Evolutionary conservation across 2,797 vertebrate species (phyloP).

Genomic region (Glossophaga mutica): DNA sequence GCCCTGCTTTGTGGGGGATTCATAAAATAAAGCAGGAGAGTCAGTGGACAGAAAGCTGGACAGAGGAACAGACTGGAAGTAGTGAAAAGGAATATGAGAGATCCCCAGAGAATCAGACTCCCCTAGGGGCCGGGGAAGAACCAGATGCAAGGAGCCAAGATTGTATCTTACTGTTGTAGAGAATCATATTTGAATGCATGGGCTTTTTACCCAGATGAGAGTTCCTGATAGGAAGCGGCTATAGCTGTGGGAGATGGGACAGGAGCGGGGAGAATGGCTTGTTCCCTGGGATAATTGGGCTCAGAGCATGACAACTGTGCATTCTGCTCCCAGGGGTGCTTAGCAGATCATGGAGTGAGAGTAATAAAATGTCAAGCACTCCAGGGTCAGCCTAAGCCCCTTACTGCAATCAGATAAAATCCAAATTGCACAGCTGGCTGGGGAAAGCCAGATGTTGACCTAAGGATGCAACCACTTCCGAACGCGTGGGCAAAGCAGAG

Average conservation of each 20-base stretch:
- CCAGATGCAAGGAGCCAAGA: not conserved
- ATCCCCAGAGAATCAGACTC: not conserved
- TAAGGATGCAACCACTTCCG: not conserved
- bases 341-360: slow-evolving; percentile 41
- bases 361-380: slow-evolving; percentile 55
- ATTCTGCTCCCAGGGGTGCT: slow-evolving; percentile 29
- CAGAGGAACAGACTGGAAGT: not conserved
- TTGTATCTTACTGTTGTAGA: not conserved
- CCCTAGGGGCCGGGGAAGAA: not conserved
- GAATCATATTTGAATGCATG: not conserved
- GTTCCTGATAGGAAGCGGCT: not conserved
- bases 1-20: not conserved
- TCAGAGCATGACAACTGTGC: not conserved
- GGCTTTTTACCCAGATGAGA: not conserved
- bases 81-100: not conserved
- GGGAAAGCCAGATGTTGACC: slow-evolving; percentile 53
- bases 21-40: not conserved
- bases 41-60: not conserved
- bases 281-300: not conserved
- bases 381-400: slow-evolving; percentile 44
- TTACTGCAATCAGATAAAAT: slow-evolving; percentile 62
- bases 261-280: not conserved
- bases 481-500: not conserved
- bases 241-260: not conserved
- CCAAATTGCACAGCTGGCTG: slow-evolving; percentile 58